Evolutionary conservation across 2,113 vertebrate species (phyloP), one percentile per base, ranked within the genome.

Genomic region (Glareola pratincola): DNA sequence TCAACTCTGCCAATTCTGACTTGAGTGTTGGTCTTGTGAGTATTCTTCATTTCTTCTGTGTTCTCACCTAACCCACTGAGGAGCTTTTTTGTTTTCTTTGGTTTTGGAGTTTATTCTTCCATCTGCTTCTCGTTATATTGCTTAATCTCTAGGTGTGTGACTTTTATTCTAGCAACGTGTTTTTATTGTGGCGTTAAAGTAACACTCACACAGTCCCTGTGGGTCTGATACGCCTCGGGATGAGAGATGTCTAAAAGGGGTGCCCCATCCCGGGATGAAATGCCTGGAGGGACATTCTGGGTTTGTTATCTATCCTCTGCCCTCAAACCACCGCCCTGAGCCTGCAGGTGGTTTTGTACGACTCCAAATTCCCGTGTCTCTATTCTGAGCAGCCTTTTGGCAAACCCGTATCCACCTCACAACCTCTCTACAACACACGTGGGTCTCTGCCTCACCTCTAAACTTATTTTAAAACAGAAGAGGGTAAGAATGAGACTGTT

Each of bases 391-490:
- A 79, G 22, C n/a, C 47, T 68, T 64, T 43, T 59, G 50, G 43
- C 50, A 41, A 71, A 41, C 26, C 30, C 21, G 12, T 14, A 12
- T 12, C 27, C 34, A n/a, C 1, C 29, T 69, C 56, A 26, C 34
- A 56, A 26, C 29, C 12, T 14, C 36, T 43, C 34, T 29, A 4
- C 9, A 8, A 10, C 14, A 5, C 24, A 37, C 4, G 0, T 16
- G 6, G 26, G 34, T 36, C 50, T 64, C 14, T 48, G 39, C 37
- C 26, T 36, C 43, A n/a, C 5, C 74, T 29, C 8, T 15, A 60
- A 67, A 9, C 12, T 59, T 47, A 37, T 68, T 83, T 67, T 41
- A 20, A 50, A 21, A 37, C 30, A 50, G 8, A 43, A 72, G 71
- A 73, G n/a, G 23, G 9, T 15, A 20, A 26, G 32, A 13, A 11